Base-by-base conservation (phyloP, 2,113 vertebrate species). In the Pseudorhombus dupliciocellatus region DNA sequence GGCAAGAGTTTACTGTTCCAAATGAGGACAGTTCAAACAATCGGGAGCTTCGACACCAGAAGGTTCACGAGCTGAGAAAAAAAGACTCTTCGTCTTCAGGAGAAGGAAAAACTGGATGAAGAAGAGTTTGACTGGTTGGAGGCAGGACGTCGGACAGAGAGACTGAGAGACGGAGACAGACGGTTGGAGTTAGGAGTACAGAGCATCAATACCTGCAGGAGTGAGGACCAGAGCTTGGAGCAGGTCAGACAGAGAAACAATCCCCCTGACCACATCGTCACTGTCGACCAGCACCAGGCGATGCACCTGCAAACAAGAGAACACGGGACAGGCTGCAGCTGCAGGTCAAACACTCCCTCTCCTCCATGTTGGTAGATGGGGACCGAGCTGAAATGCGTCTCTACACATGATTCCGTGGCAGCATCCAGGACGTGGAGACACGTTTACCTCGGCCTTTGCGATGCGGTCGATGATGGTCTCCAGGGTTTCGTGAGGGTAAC, bases 221-320 rank as follows among this genome's bases (percentile, higher is more conserved):
- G 94, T 95, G 88, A 99, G 95, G 66, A 99, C 95, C 83, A 99
- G 92, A 0, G 97, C 96, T 91, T 99, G 98, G 8, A 99, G 97
- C 58, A 99, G 94, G 92, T 99, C 98, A 0, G 98, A 99, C 24
- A 99, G 95, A 31, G 98, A 99, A 70, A 99, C 77, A 56, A 99
- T 97, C 9, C 98, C 98, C 84, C 91, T 93, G 0, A 97, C 96
- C 77, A 93, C 87, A 40, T 88, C 94, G 1, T 93, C 92, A 61
- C 92, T 90, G 3, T 99, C 96, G 74, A 99, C 96, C 80, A 99
- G 87, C 70, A 99, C 98, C 88, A 99, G 87, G 65, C 98, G 95
- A 92, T 99, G 98, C 66, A 99, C 97, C 98, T 99, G 91, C 4
- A n/a, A 55, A 67, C 18, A 44, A 44, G 44, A 42, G 2, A 55